phyloP scores from a whole-genome alignment of 1,140 invertebrate species.

The Heliconius melpomene region DNA sequence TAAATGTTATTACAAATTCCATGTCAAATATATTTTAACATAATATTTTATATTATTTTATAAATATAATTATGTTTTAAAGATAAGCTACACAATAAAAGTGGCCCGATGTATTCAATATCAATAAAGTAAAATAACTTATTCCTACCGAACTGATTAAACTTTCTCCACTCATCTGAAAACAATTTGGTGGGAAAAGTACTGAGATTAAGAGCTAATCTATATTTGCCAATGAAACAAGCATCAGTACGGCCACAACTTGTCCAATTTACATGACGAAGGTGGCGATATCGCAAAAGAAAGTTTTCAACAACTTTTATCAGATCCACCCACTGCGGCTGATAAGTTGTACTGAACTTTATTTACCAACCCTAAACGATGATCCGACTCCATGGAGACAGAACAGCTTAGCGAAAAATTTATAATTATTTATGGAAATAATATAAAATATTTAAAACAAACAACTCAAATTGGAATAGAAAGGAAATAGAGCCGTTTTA shows the following conservation, averaged over 20 bases:
- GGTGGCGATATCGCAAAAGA: conserved; percentile 76
- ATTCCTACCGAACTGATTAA: conserved; percentile 34
- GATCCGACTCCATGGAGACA: conserved; percentile 59
- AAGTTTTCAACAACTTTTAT: conserved; percentile 76
- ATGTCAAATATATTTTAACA: background rate
- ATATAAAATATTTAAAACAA: conserved; percentile 14
- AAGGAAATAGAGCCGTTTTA: conserved; percentile 16
- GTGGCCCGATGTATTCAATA: conserved; percentile 20
- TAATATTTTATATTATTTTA: too few species aligned
- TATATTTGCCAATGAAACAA: conserved; percentile 71
- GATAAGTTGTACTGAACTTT: conserved; percentile 75
- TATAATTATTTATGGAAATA: conserved; percentile 12
- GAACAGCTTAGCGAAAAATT: conserved; percentile 32
- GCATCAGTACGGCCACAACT: conserved; percentile 65
- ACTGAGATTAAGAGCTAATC: conserved; percentile 69
- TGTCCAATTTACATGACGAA: conserved; percentile 78
- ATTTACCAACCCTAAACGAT: conserved; percentile 52
- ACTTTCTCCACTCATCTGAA: conserved; percentile 51
- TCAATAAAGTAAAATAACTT: conserved; percentile 18
- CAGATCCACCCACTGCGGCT: conserved; percentile 69
- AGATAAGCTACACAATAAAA: background rate
- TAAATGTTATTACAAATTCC: background rate
- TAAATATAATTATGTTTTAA: background rate
- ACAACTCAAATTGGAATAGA: conserved; percentile 16
- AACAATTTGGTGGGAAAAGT: conserved; percentile 66